Percentiles rank a stretch among this genome's conserved stretches.
Conservation (phyloP, 2,797 vertebrate genomes). For the Coracias cyanogaster region DNA sequence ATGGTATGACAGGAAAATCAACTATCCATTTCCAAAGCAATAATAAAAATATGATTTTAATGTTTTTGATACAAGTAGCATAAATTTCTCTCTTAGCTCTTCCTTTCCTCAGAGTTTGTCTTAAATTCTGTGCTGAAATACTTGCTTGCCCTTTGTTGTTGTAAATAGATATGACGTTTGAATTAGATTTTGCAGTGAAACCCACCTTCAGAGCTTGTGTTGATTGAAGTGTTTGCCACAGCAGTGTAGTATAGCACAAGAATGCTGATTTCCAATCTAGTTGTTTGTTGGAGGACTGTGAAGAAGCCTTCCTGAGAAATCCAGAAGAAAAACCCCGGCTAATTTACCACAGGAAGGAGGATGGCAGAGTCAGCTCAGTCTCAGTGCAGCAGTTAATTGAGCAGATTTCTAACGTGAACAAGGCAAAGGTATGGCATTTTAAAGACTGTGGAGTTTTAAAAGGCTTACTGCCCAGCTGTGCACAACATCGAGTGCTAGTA, state of each 20-base stretch:
- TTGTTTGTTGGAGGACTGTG: conserved; percentile 89
- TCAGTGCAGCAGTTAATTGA: conserved; percentile 88
- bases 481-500: not conserved
- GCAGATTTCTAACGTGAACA: conserved; percentile 85
- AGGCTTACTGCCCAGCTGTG: not conserved
- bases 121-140: not conserved
- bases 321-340: conserved; percentile 90
- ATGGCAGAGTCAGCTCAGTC: conserved; percentile 75
- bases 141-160: conserved; percentile 3
- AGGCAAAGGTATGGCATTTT: conserved; percentile 84
- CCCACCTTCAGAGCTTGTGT: not conserved
- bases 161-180: conserved; percentile 5
- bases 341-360: conserved; percentile 87
- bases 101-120: not conserved
- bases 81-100: not conserved
- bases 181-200: conserved; percentile 50
- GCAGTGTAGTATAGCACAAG: conserved; percentile 62
- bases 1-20: not conserved
- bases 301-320: conserved; percentile 94
- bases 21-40: not conserved
- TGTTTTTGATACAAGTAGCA: not conserved
- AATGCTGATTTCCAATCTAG: conserved; percentile 81
- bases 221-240: conserved; percentile 58
- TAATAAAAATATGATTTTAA: not conserved
- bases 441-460: not conserved